Base-by-base conservation (phyloP, 2,797 vertebrate genomes). In the Brachymystax lenok region DNA sequence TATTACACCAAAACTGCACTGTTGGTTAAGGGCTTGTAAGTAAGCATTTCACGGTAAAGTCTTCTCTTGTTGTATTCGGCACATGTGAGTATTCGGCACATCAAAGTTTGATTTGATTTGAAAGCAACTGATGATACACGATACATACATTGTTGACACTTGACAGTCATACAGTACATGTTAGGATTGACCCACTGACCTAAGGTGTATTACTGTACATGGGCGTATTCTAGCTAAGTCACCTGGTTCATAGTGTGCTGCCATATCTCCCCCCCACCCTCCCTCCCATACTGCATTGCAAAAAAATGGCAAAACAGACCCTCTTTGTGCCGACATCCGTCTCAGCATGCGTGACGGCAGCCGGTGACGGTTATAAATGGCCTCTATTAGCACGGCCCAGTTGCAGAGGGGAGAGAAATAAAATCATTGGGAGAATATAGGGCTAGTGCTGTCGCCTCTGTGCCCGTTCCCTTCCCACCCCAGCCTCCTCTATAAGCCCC, bases 381-480 rank as follows among this genome's bases (percentile, higher is more conserved):
- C 92, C 92, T 93, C 94, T 93, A 94, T 95, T 95, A 95, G 92
- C 93, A 92, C 92, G 91, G 92, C 92, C 92, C 83, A 90, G 93
- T 92, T 89, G 91, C 92, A 90, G 90, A 91, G 89, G 91, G 90
- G 90, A 89, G 88, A 90, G 90, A 91, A 94, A 93, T 92, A 92
- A 94, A 93, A 93, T 92, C 90, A 91, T 88, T 88, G 90, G 87
- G 89, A 93, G 88, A 92, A 92, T 88, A 87, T 90, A 87, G 89
- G 86, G 85, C 84, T 86, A 85, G 80, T 46, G 33, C 86, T 80
- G 84, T 87, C 85, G 85, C 89, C 90, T 87, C 82, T 66, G 64
- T 33, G 71, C 87, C 82, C 59, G 68, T 85, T 88, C 81, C 19
- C 82, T 80, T 80, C 79, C 83, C 87, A 89, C 86, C 78, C 79